These are phyloP conservation scores for Mionectes olivaceus DNA, from an alignment of 2,797 vertebrate genomes.

Conservation along the genomic window DNA sequence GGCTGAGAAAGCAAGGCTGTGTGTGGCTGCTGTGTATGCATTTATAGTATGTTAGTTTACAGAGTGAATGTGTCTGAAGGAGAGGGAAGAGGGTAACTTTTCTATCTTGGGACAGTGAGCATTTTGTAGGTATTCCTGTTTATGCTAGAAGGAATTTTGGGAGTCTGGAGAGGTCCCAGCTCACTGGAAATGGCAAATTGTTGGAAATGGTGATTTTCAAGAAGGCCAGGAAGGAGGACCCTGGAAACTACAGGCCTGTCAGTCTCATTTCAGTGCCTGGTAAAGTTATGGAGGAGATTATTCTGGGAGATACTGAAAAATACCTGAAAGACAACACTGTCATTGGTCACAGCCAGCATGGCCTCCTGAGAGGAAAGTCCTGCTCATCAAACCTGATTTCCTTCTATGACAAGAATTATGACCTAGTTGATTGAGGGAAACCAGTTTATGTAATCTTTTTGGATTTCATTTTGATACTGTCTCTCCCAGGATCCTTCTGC, in stretches of 20 bases:
- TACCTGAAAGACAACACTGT: not conserved
- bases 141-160: not conserved
- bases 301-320: not conserved
- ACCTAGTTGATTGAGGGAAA: not conserved
- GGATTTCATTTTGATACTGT: not conserved
- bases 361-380: not conserved
- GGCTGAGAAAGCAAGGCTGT: not conserved
- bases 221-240: not conserved
- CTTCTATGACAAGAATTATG: not conserved
- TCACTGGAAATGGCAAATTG: not conserved
- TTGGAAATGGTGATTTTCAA: not conserved
- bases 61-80: not conserved
- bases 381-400: not conserved
- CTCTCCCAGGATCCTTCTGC: not conserved
- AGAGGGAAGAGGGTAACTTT: not conserved
- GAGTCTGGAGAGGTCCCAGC: not conserved
- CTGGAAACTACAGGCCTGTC: not conserved
- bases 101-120: not conserved
- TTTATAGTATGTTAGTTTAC: not conserved
- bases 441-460: not conserved
- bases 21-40: not conserved
- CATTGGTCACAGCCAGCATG: not conserved
- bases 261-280: not conserved
- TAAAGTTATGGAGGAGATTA: not conserved
- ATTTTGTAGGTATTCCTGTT: not conserved